Evolutionary conservation across 2,888 invertebrate species (phyloP), one percentile per base, ranked within the genome.

Genomic region (Cryptocephalus moraei): DNA sequence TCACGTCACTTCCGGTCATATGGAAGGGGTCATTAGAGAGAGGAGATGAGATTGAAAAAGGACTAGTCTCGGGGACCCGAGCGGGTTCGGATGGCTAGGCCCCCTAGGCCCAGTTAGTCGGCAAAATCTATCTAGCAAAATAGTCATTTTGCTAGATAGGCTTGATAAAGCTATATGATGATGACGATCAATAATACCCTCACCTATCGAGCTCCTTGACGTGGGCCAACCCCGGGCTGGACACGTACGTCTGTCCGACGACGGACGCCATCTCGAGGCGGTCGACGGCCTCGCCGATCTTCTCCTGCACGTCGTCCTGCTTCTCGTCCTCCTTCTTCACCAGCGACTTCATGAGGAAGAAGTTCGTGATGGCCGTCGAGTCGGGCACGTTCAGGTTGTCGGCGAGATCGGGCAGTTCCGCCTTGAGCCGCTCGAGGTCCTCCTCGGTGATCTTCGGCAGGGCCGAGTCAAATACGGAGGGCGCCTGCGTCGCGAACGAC

Each of bases 401-500:
- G 1, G 81, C 75, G 39, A 88, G 67, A 36, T 69, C 64, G 0
- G 89, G 88, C 56, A 91, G 73, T 46, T 79, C 73, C 8, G 70
- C 71, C 10, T 79, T 75, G 22, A 91, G 72, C 41, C 75, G 73
- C 44, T 83, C 80, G 39, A 88, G 78, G 59, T 89, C 78, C 10
- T 62, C 62, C 32, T 55, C 44, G 4, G 56, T 59, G 8, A 66
- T 50, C 47, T 57, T 54, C 8, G 64, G 65, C 43, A 66, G 50
- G 40, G 44, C 50, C 9, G 56, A 49, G 50, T 91, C 91, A 62
- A 90, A 91, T n/a, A 77, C 71, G 0, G 81, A 73, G 0, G 90
- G 89, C 48, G 85, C 79, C 63, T 85, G 82, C 4, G 86, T 89
- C 44, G 90, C 92, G 68, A 88, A 95, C 1, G 77, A 66, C 0